Evolutionary conservation across 2,797 vertebrate genomes (phyloP).

Genomic region (Peromyscus eremicus): DNA sequence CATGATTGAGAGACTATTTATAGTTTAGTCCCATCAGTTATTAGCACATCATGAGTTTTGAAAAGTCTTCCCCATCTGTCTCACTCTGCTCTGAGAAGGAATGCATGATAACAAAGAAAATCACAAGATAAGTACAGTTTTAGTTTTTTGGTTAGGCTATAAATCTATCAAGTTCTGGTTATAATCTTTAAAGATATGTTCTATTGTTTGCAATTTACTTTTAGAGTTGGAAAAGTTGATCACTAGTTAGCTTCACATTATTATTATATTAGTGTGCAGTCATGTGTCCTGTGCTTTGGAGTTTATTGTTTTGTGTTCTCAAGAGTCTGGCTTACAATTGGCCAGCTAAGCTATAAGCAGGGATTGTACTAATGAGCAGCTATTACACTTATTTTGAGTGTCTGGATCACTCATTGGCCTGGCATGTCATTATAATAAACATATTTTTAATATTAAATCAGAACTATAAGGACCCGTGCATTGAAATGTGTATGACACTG

Average conservation of each 20-base stretch:
- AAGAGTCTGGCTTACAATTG: background rate
- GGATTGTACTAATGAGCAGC: background rate
- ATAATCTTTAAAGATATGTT: background rate
- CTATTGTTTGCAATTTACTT: slow-evolving; percentile 22
- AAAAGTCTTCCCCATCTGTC: background rate
- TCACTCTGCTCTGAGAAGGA: background rate
- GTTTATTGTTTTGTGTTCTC: background rate
- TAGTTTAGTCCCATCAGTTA: background rate
- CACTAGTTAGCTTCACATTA: background rate
- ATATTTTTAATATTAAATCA: background rate
- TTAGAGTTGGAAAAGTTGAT: background rate
- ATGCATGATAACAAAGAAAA: background rate
- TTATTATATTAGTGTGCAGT: background rate
- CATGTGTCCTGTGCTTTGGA: background rate
- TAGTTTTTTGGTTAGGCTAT: background rate
- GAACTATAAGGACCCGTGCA: background rate
- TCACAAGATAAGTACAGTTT: background rate
- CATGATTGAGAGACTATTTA: background rate
- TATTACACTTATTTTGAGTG: background rate
- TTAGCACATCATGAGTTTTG: background rate
- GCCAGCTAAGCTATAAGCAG: background rate
- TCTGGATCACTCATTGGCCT: background rate
- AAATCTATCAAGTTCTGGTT: background rate
- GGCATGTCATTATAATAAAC: background rate
- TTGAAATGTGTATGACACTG: background rate